phyloP scores from a whole-genome alignment of 1,140 invertebrate species.

The Whitmania pigra region DNA sequence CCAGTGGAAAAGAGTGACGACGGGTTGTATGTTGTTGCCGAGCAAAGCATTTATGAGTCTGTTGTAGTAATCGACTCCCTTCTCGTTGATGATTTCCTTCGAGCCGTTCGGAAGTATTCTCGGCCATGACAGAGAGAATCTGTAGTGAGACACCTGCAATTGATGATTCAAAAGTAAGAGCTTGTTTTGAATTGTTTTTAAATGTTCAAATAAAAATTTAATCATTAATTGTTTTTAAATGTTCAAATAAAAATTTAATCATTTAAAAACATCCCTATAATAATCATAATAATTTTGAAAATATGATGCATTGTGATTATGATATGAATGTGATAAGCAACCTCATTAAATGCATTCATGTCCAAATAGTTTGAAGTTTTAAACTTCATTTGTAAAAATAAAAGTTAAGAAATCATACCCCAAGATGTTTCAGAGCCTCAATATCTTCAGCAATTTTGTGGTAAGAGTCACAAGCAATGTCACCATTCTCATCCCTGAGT shows the following conservation, averaged over 20 bases:
- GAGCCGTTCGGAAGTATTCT: slow-evolving; percentile 35
- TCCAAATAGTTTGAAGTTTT: not conserved
- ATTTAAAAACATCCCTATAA: not conserved
- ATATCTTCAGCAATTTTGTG: slow-evolving; percentile 54
- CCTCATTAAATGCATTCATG: not conserved
- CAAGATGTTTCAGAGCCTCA: slow-evolving; percentile 41
- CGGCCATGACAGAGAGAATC: slow-evolving; percentile 39
- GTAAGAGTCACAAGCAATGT: slow-evolving; percentile 57
- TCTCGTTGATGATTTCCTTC: not conserved
- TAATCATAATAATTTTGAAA: not conserved
- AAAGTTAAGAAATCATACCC: slow-evolving; percentile 25
- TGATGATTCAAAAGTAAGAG: not conserved
- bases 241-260: not conserved
- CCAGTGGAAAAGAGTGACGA: slow-evolving; percentile 48
- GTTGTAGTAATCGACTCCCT: slow-evolving; percentile 36
- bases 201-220: not conserved
- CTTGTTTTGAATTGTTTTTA: not conserved
- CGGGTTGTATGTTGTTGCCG: slow-evolving; percentile 25
- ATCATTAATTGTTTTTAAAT: not conserved
- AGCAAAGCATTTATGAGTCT: slow-evolving; percentile 32
- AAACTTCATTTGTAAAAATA: not conserved
- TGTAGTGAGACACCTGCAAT: slow-evolving; percentile 33
- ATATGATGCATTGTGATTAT: not conserved
- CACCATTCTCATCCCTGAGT: slow-evolving; percentile 46
- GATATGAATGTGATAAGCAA: not conserved